Percentiles rank a stretch among this genome's conserved stretches.
phyloP scores from a whole-genome alignment of 2,113 vertebrate species.

The Rhineura floridana region DNA sequence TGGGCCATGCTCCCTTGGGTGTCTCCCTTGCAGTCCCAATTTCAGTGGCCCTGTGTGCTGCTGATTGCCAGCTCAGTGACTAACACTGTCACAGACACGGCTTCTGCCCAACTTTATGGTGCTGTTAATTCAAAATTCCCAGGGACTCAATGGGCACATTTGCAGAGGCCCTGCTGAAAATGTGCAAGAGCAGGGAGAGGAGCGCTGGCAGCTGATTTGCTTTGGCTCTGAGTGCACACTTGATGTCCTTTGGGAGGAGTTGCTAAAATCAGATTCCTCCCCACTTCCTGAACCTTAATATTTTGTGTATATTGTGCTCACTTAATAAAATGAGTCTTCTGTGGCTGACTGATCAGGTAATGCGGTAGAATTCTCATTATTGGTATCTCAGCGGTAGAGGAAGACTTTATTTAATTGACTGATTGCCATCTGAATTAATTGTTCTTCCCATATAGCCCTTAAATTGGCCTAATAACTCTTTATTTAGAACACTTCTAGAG shows the following conservation, averaged over 20 bases:
- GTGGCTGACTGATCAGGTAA: not conserved
- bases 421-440: not conserved
- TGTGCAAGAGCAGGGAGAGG: not conserved
- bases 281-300: not conserved
- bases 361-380: not conserved
- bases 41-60: not conserved
- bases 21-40: not conserved
- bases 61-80: conserved; percentile 13
- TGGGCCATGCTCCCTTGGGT: conserved; percentile 1
- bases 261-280: not conserved
- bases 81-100: not conserved
- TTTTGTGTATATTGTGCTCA: not conserved
- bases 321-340: not conserved
- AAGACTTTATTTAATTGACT: not conserved
- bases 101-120: conserved; percentile 6
- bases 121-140: conserved; percentile 1
- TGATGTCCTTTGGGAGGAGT: not conserved
- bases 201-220: not conserved
- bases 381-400: not conserved
- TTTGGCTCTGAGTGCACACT: not conserved
- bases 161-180: not conserved
- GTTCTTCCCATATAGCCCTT: not conserved
- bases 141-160: not conserved
- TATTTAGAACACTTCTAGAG: not conserved
- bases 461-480: not conserved